These are phyloP conservation scores for Macaria liturata DNA, from an alignment of 2,888 invertebrate genomes.

Conservation along the genomic window DNA sequence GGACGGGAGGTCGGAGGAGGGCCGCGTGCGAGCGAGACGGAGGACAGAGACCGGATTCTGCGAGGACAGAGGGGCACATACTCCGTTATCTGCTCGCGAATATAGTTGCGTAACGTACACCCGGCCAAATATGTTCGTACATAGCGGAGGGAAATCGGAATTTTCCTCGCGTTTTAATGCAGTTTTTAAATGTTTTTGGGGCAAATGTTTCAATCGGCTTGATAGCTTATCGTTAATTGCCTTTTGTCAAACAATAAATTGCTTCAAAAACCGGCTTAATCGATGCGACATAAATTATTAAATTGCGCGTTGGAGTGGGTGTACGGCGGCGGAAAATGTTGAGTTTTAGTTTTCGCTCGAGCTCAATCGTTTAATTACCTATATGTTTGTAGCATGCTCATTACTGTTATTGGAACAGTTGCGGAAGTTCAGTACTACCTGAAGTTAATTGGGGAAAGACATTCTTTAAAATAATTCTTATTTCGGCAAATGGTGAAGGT, in stretches of 20 bases:
- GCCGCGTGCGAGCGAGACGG: constrained; percentile 53
- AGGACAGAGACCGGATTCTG: constrained; percentile 67
- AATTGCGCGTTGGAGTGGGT: constrained; percentile 58
- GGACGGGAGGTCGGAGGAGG: constrained; percentile 42
- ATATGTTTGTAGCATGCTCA: constrained; percentile 17
- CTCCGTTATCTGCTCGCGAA: constrained; percentile 79
- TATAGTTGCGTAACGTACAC: constrained; percentile 78
- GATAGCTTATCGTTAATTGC: constrained; percentile 42
- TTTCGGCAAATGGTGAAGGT: too few species aligned
- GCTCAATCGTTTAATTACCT: constrained; percentile 35
- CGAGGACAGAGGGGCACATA: constrained; percentile 68
- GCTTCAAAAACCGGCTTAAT: constrained; percentile 51
- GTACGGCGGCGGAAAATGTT: constrained; percentile 63
- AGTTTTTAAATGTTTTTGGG: constrained; percentile 34
- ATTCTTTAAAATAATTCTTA: too few species aligned
- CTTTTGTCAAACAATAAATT: constrained; percentile 40
- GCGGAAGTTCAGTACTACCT: not conserved
- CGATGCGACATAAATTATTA: constrained; percentile 60
- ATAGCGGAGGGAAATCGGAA: constrained; percentile 43
- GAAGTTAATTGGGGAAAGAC: too few species aligned
- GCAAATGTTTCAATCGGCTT: constrained; percentile 36
- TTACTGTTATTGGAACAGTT: constrained; percentile 6
- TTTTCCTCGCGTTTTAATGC: constrained; percentile 34
- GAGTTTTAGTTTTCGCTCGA: constrained; percentile 38
- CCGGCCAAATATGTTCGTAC: constrained; percentile 68